Evolutionary conservation across 2,113 vertebrate genomes (phyloP), one percentile per base, ranked within the genome.

Genomic region (Brienomyrus longianalis): DNA sequence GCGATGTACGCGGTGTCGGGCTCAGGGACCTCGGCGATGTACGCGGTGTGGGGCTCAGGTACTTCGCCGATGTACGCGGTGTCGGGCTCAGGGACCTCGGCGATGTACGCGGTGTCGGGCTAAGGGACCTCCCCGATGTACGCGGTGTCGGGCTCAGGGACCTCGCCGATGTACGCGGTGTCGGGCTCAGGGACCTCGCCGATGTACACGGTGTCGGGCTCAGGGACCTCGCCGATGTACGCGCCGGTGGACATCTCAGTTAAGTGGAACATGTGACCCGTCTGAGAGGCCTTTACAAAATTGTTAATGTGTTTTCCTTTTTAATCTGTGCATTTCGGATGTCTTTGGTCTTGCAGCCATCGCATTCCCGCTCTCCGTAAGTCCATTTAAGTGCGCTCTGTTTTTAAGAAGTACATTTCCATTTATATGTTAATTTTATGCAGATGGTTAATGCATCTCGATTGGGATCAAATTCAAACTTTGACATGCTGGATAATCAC

Each of bases 401-500:
- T 45, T 88, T 43, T 88, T 43, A 88, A 88, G 52, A 59, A 62
- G 19, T 87, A 56, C 86, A 88, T 21, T 88, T 88, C 86, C 54
- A 88, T 88, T 88, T 88, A 62, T 88, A 88, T 88, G 86, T 59
- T 47, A 88, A 88, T 88, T 88, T 88, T 43, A 88, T 62, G 52
- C 86, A 59, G 52, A 62, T 88, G 31, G 86, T 43, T 88, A 88
- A 88, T 88, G 86, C 86, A 88, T 88, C 52, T 27, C 54, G 86
- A 88, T 88, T 62, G 86, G 86, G 86, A 88, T 88, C 86, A 88
- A 88, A 88, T 62, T 88, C 54, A 59, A 88, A 88, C 54, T 59
- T 51, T 62, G 86, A 88, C 86, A 88, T 45, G 54, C 35, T 39
- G 52, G 86, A 88, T 88, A 88, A 88, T 62, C 52, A 43, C 8